Base-by-base conservation (phyloP, 2,113 vertebrate species). In the Phalacrocorax carbo region DNA sequence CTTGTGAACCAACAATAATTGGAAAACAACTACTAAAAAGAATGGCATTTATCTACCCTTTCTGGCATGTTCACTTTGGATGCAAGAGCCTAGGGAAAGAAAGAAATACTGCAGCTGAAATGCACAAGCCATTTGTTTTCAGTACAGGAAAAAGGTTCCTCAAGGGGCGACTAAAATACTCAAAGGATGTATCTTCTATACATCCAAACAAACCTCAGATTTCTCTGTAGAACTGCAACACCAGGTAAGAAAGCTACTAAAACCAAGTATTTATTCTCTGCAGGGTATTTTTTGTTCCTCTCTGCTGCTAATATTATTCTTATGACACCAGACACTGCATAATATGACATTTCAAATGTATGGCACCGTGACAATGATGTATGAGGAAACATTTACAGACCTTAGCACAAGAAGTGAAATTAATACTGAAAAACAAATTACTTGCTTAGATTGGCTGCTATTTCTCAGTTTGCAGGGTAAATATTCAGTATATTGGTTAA, bases 291-390 rank as follows among this genome's bases (percentile, higher is more conserved):
- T 65, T 93, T 85, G 58, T 91, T 70, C 75, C 51, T 87, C 36
- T 16, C 49, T 86, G 40, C 54, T 95, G 70, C 32, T 76, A 65
- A 29, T 38, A 65, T 68, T 91, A 92, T 64, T 94, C 81, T 86
- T 94, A 69, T 55, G 86, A 95, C 84, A 95, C 61, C 38, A 94
- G 78, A 77, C 58, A 76, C 78, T 66, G 86, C 78, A 95, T 93
- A 89, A 94, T 88, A 80, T 87, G 89, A 94, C 89, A 96, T 91
- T 96, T 94, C 78, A 95, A 91, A 95, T 82, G 78, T 70, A 93
- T 93, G 86, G 86, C 78, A 94, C 71, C 1, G 0, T 96, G 95
- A 95, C 84, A 95, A 77, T 94, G 96, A 95, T 89, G 46, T 82
- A 93, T 70, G 93, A 93, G 82, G 86, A 89, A 95, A 91, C 65